Percentiles rank a stretch among this genome's conserved stretches.
These are phyloP conservation scores for Vidua macroura DNA, from an alignment of 2,113 vertebrate genomes.

Conservation along the genomic window DNA sequence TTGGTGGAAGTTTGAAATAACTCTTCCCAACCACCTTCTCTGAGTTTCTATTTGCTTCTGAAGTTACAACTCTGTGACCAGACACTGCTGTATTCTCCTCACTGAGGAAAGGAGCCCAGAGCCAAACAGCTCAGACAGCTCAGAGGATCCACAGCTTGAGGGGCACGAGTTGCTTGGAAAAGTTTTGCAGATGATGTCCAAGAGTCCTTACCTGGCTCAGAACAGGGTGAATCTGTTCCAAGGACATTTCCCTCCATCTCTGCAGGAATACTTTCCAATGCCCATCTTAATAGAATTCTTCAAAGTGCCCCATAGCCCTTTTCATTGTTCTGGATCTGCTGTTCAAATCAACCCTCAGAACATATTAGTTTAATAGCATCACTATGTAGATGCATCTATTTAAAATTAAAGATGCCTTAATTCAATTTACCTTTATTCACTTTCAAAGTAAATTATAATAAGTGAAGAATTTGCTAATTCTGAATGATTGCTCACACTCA, in stretches of 20 bases:
- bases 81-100: background rate
- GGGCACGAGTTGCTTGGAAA: background rate
- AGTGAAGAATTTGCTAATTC: slow-evolving; percentile 47
- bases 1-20: background rate
- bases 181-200: background rate
- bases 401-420: slow-evolving; percentile 36
- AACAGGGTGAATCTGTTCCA: background rate
- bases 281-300: background rate
- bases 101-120: background rate
- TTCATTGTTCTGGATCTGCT: background rate
- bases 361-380: slow-evolving; percentile 12
- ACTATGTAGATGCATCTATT: slow-evolving; percentile 24
- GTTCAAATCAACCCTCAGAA: slow-evolving; percentile 12
- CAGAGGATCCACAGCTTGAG: background rate
- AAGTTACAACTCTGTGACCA: background rate
- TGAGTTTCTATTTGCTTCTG: background rate
- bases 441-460: slow-evolving; percentile 40
- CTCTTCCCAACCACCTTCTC: background rate
- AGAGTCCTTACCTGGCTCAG: background rate
- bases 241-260: background rate
- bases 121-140: background rate
- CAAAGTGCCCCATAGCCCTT: background rate
- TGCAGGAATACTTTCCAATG: background rate
- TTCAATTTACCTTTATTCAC: slow-evolving; percentile 57
- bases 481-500: slow-evolving; percentile 41